Evolutionary conservation across 2,888 invertebrate genomes (phyloP).

Genomic region (Encarsia formosa): DNA sequence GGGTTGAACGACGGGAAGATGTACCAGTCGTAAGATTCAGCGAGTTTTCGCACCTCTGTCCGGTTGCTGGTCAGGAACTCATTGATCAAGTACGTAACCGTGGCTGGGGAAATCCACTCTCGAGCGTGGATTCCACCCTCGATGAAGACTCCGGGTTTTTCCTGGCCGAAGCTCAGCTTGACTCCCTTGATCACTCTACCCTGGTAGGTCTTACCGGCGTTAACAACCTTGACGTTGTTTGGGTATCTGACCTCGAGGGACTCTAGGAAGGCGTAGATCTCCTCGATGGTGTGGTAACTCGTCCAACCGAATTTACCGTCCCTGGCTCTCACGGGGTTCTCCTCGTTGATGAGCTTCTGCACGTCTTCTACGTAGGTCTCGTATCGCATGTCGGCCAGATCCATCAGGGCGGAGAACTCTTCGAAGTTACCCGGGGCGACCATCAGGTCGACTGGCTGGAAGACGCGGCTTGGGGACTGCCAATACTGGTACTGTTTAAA

Average conservation of each 20-base stretch:
- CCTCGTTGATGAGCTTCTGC: conserved; percentile 51
- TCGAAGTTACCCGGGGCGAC: conserved; percentile 56
- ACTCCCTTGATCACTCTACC: conserved; percentile 60
- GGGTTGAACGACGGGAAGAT: conserved; percentile 72
- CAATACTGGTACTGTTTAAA: conserved; percentile 32
- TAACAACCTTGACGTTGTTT: conserved; percentile 52
- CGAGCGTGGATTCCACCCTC: conserved; percentile 67
- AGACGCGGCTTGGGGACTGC: conserved; percentile 38
- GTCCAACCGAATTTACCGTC: conserved; percentile 55
- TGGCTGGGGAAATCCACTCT: conserved; percentile 71
- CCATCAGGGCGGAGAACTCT: conserved; percentile 53
- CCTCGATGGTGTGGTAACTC: conserved; percentile 57
- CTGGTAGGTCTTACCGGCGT: conserved; percentile 54
- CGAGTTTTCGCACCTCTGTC: conserved; percentile 52
- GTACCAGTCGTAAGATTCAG: conserved; percentile 66
- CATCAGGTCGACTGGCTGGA: conserved; percentile 56
- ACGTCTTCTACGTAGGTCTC: conserved; percentile 58
- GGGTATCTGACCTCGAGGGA: conserved; percentile 52
- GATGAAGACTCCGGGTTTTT: conserved; percentile 58
- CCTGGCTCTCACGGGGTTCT: conserved; percentile 25
- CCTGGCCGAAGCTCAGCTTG: conserved; percentile 52
- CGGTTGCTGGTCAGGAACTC: conserved; percentile 59
- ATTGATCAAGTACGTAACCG: conserved; percentile 60
- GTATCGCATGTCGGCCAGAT: conserved; percentile 46
- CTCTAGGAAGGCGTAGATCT: conserved; percentile 57